phyloP scores from a whole-genome alignment of 2,113 vertebrate species.

The Nettapus auritus region DNA sequence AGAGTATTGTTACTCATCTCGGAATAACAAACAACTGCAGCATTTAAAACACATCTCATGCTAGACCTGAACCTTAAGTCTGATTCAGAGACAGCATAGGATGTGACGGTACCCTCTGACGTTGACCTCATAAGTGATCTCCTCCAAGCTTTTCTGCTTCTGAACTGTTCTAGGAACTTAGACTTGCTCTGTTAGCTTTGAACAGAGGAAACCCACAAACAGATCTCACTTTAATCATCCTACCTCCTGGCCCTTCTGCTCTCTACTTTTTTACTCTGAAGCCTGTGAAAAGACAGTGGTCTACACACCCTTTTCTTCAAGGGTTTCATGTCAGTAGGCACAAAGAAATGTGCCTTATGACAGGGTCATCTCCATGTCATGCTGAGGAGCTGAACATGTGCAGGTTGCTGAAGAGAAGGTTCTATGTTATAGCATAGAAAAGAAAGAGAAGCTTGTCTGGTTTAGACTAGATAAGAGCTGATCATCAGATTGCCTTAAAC shows the following conservation, averaged over 20 bases:
- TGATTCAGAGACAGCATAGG: rapidly evolving
- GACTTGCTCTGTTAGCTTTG: background rate
- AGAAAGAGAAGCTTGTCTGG: background rate
- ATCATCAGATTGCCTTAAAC: background rate
- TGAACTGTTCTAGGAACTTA: background rate
- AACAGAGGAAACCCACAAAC: background rate
- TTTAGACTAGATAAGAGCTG: background rate
- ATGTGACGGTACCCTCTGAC: background rate
- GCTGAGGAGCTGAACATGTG: background rate
- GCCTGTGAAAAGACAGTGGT: rapidly evolving
- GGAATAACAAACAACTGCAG: background rate
- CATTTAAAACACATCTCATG: rapidly evolving
- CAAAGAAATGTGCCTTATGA: background rate
- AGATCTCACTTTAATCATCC: background rate
- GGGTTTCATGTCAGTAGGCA: background rate
- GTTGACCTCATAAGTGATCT: background rate
- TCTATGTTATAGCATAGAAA: background rate
- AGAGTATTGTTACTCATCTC: background rate
- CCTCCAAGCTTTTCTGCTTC: background rate
- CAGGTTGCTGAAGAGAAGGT: background rate
- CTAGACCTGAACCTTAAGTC: background rate
- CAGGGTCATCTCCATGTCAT: background rate
- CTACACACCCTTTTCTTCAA: background rate
- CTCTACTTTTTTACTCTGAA: background rate
- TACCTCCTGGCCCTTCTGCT: background rate